Base-by-base conservation (phyloP, 2,113 vertebrate genomes). In the Nyctibius bracteatus region DNA sequence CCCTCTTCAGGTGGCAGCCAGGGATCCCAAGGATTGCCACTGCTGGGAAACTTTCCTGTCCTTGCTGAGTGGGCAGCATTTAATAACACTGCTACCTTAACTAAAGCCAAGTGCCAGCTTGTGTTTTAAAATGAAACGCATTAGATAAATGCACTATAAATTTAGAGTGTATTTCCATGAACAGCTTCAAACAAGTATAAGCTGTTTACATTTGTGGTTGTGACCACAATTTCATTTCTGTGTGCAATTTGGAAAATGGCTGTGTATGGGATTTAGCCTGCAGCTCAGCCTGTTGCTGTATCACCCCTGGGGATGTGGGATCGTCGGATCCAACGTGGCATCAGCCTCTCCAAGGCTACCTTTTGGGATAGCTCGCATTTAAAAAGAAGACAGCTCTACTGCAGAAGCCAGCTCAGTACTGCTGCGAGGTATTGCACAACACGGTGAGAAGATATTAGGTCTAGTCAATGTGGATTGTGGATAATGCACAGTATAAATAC, bases 241-340 rank as follows among this genome's bases (percentile, higher is more conserved):
- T 43, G 2, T 12, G n/a, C 16, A 52, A 1, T 33, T 37, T 52
- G 27, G 31, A 20, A 78, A 54, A 41, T 18, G 20, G 10, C 31
- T 15, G 22, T 18, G 27, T 43, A 9, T n/a, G 52, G 39, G 8
- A 30, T 68, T 74, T 62, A 54, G 13, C 15, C 22, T 47, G 49
- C 39, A 54, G 44, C 9, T 81, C 52, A 57, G 41, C 55, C 44
- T 47, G 9, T 18, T 62, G 47, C 61, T 25, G 17, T 20, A 6
- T 31, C 5, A 3, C 43, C 16, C 11, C 33, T 37, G 25, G 63
- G 22, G 52, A 20, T 4, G 30, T 58, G 52, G 22, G 22, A 15
- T 31, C 35, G 13, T 51, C 0, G 0, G 28, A 73, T 54, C n/a
- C 47, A n/a, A 37, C 0, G 2, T 0, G 1, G 19, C 33, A 22